Conservation (phyloP, 2,888 invertebrate genomes). For the Tanypteryx hageni region DNA sequence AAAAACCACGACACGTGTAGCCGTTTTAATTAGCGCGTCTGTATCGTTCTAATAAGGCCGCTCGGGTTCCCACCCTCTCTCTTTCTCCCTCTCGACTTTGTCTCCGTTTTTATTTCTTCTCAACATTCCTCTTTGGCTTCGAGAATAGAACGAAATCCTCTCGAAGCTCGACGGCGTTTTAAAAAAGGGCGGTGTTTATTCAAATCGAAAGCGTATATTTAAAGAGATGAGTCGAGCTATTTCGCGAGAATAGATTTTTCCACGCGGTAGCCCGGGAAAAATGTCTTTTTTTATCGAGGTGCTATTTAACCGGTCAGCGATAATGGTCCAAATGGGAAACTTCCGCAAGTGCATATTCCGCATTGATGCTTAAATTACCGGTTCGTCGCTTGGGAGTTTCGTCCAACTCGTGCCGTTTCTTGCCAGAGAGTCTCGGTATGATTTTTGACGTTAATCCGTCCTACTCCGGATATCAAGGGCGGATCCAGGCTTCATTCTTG, state of each 20-base stretch:
- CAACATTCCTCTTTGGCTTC: not conserved
- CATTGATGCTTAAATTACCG: too few relatives aligned
- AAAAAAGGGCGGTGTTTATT: slow-evolving; percentile 1
- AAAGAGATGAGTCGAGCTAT: not conserved
- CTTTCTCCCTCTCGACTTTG: not conserved
- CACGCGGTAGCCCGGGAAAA: not conserved
- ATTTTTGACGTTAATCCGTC: too few relatives aligned
- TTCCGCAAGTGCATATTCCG: too few relatives aligned
- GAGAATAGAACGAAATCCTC: slow-evolving; percentile 18
- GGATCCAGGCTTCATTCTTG: too few relatives aligned
- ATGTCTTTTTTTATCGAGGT: too few relatives aligned
- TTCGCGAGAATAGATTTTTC: slow-evolving; percentile 2
- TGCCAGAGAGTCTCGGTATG: too few relatives aligned
- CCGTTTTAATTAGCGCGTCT: not conserved
- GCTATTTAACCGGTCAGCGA: too few relatives aligned
- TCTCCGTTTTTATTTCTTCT: not conserved
- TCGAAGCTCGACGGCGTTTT: not conserved
- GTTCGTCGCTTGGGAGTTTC: too few relatives aligned
- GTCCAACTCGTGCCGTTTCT: too few relatives aligned
- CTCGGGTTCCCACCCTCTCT: not conserved
- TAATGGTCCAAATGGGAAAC: too few relatives aligned
- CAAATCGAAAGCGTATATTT: not conserved
- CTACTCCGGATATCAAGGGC: too few relatives aligned
- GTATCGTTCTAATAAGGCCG: slow-evolving; percentile 13
- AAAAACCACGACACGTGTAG: not conserved